Evolutionary conservation across 2,797 vertebrate genomes (phyloP), one percentile per base, ranked within the genome.

Genomic region (Rachycentron canadum): DNA sequence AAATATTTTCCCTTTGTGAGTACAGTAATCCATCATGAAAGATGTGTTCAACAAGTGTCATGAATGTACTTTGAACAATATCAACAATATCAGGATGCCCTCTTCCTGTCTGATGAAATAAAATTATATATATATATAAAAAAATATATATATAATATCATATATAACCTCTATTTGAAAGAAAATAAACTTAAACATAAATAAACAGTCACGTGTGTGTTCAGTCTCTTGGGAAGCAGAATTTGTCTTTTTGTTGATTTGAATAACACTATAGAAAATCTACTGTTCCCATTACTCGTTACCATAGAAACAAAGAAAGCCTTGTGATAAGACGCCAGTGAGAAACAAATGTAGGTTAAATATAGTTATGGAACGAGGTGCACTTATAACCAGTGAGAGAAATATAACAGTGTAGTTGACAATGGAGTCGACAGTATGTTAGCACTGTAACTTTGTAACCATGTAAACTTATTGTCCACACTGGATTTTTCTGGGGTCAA

Each of bases 301-400:
- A 38, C 69, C 69, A 83, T 60, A 43, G 75, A 73, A 78, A 82
- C 78, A 53, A 61, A 58, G 14, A 71, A 69, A 79, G 21, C 6
- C 53, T 45, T 28, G 55, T 64, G 43, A 73, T 49, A 5, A 2
- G 2, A n/a, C 32, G 55, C 40, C 4, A 50, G n/a, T 49, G 68
- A 77, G n/a, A 76, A 52, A 47, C 30, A 34, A 52, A 23, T 30
- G 32, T 17, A 3, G 4, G 59, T 63, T 68, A 59, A 41, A 55
- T 53, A 2, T 11, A 43, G 28, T 41, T 25, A 14, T 66, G 56
- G 30, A 21, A 21, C 59, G 63, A 56, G 65, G 28, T 68, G 58
- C 32, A 49, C 38, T 34, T 23, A 12, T n/a, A 34, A 1, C 7
- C 25, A 41, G 38, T 49, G 16, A 43, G 1, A 50, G 26, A 41